Base-by-base conservation (phyloP, 2,888 invertebrate species). In the Megamerina dolium region DNA sequence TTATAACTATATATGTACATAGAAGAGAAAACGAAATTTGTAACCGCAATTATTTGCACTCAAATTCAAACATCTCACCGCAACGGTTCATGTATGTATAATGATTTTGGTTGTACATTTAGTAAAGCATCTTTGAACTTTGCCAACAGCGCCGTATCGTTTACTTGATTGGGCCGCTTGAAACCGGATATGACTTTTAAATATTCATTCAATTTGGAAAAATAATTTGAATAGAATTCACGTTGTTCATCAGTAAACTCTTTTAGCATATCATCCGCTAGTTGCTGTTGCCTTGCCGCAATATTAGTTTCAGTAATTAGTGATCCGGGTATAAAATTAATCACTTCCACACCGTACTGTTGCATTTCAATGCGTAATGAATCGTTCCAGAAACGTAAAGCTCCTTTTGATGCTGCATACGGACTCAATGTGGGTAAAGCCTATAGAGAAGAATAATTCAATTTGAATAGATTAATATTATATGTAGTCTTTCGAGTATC, bases 321-420 rank as follows among this genome's bases (percentile, higher is more conserved):
- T 3, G 87, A 87, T 32, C 87, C 89, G 39, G 91, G 91, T 49
- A 88, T 76, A 58, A 91, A 83, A 48, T 79, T 77, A 1, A 87
- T 72, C 29, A 86, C 86, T 38, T 77, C 72, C 37, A 91, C 73
- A n/a, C 81, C 84, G 57, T 83, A 82, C 56, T 81, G 80, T 17
- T 72, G 68, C 56, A 85, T 71, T 70, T 93, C 92, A 14, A 85
- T 73, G 37, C 90, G 75, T 19, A 93, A 68, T 5, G 82, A 77
- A 47, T 80, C 80, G 12, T 80, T 80, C 81, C 86, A 89, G 2
- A 81, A 82, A 34, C 80, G 69, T 4, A 92, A 61, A 1, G 81
- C 92, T 2, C 85, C 81, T 70, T 93, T 93, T 12, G 86, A 85
- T 2, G 88, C 88, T 14, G 84, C 82, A 69, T 93, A 93, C 2